phyloP scores from a whole-genome alignment of 1,140 invertebrate genomes.

The Pomacea maculata region DNA sequence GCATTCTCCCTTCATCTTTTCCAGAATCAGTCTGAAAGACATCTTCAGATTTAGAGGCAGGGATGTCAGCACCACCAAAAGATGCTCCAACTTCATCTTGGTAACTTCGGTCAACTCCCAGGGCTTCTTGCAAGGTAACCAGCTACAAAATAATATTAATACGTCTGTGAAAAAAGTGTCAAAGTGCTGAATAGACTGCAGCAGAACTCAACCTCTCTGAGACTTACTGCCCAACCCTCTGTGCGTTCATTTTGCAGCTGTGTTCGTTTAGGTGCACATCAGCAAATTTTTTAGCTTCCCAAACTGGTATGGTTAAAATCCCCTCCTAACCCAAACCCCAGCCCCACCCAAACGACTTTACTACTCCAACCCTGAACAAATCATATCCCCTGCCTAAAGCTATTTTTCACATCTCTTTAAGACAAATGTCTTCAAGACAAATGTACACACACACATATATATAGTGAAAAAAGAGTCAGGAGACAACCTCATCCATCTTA shows the following conservation, averaged over 20 bases:
- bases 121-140: conserved; percentile 51
- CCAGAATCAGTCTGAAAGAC: background rate
- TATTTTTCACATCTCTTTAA: no score
- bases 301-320: no score
- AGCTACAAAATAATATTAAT: conserved; percentile 39
- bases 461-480: no score
- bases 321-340: no score
- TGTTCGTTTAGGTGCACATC: no score
- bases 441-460: no score
- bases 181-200: background rate
- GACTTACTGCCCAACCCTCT: no score
- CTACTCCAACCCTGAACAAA: background rate
- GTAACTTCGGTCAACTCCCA: conserved; percentile 46
- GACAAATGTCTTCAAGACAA: no score
- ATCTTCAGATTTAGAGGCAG: background rate
- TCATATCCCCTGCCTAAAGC: no score
- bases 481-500: conserved; percentile 55
- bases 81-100: background rate
- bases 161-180: background rate
- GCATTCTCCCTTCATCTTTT: conserved; percentile 32
- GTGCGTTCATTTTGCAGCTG: no score
- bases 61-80: background rate
- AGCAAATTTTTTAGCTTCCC: no score
- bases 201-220: no score
- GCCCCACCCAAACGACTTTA: background rate